Evolutionary conservation across 2,888 invertebrate species (phyloP).

Genomic region (Morpho achilles): DNA sequence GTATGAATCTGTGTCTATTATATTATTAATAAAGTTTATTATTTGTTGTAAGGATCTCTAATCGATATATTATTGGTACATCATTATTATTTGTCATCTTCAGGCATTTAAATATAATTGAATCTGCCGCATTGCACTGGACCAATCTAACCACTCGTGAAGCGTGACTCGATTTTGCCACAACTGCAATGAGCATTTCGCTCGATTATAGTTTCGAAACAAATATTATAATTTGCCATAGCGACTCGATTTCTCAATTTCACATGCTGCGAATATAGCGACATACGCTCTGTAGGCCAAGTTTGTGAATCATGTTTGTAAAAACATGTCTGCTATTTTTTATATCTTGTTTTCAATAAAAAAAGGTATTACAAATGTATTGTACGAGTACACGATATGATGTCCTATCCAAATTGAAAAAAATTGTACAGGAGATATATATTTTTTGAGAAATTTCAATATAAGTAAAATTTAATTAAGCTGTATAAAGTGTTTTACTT

Average conservation of each 20-base stretch:
- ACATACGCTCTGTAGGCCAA: constrained; percentile 9
- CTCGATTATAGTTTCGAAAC: constrained; percentile 33
- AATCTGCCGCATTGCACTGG: constrained; percentile 42
- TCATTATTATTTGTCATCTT: constrained; percentile 44
- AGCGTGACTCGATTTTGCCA: constrained; percentile 46
- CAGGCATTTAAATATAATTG: constrained; percentile 58
- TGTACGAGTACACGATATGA: too few relatives aligned
- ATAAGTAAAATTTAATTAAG: too few relatives aligned
- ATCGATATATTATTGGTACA: constrained; percentile 2
- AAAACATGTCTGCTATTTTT: neutral
- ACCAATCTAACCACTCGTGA: constrained; percentile 60
- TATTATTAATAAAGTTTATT: too few relatives aligned
- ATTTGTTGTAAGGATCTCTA: neutral
- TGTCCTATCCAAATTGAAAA: too few relatives aligned
- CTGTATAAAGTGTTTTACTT: too few relatives aligned
- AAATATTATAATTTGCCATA: constrained; percentile 28
- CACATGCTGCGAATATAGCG: constrained; percentile 11
- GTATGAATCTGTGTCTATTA: too few relatives aligned
- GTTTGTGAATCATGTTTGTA: neutral
- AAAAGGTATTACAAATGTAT: too few relatives aligned
- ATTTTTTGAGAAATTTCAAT: too few relatives aligned
- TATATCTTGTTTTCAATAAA: neutral
- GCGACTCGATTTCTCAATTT: constrained; percentile 21
- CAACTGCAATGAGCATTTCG: constrained; percentile 38
- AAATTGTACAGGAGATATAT: too few relatives aligned